phyloP scores from a whole-genome alignment of 2,797 vertebrate species.

The Tapirus indicus region DNA sequence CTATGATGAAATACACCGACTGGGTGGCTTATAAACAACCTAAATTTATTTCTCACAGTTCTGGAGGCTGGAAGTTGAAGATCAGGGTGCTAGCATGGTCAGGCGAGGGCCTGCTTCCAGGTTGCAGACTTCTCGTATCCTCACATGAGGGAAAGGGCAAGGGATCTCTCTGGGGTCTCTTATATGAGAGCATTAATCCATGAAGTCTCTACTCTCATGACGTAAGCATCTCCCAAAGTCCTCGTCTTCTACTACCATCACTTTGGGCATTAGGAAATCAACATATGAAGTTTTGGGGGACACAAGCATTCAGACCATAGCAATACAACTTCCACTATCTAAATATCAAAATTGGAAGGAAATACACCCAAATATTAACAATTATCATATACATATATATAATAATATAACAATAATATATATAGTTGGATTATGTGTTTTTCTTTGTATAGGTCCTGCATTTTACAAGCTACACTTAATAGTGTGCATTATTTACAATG shows the following conservation, averaged over 20 bases:
- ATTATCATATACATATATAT: neutral
- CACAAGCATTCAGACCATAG: neutral
- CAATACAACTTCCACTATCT: neutral
- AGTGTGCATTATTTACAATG: neutral
- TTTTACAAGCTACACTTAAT: constrained; percentile 2
- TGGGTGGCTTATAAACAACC: neutral
- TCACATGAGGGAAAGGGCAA: neutral
- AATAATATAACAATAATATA: neutral
- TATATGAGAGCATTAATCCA: neutral
- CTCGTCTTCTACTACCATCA: neutral
- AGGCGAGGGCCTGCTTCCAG: neutral
- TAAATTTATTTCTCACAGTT: neutral
- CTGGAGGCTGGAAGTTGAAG: neutral
- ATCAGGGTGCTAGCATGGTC: neutral
- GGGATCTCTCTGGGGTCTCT: neutral
- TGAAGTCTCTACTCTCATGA: neutral
- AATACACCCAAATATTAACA: neutral
- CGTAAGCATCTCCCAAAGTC: neutral
- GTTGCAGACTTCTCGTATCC: neutral
- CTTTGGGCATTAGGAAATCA: neutral
- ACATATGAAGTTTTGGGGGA: neutral
- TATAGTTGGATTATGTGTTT: neutral
- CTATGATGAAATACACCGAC: neutral
- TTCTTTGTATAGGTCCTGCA: neutral
- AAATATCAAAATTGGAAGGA: constrained; percentile 25